Evolutionary conservation across 2,797 vertebrate genomes (phyloP), one percentile per base, ranked within the genome.

Genomic region (Philypnodon macrostomus): DNA sequence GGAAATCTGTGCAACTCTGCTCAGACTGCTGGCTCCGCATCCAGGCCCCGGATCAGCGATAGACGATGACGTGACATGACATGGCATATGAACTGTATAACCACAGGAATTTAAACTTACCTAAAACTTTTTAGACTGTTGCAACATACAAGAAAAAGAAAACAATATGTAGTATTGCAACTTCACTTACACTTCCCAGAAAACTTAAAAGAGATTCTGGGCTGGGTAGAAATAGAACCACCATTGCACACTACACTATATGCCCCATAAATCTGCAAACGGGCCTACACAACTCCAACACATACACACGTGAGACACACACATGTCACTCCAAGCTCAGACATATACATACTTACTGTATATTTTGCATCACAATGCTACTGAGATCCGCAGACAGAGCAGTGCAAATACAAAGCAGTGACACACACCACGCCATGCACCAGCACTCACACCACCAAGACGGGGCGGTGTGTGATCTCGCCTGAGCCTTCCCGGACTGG

Each of bases 401-500:
- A 41, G 27, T 8, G n/a, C 35, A 60, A 58, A 67, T 53, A 38
- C 42, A 53, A 41, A 31, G 35, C 53, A 35, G 34, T 45, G 56
- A 65, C 56, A 27, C 61, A 58, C 55, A 61, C 53, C 38, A 57
- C 44, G 55, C 53, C 35, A 40, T 50, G 54, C 50, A 58, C 63
- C 60, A 58, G 58, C 55, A 52, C 47, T 48, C 49, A 60, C 65
- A 40, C 53, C 65, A 40, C 53, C n/a, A 19, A 57, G 53, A 44
- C 52, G 44, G 38, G 35, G 36, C 40, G 40, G 53, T 36, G 61
- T 85, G 77, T 83, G 77, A 88, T 85, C 80, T 65, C 15, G 46
- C 58, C 77, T 52, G 48, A 71, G 71, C 67, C 76, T 78, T 68
- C 77, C 73, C n/a, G 47, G 76, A 63, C 79, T 80, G 74, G 73